Evolutionary conservation across 2,888 invertebrate genomes (phyloP).

Genomic region (Tromatobia lineatoria): DNA sequence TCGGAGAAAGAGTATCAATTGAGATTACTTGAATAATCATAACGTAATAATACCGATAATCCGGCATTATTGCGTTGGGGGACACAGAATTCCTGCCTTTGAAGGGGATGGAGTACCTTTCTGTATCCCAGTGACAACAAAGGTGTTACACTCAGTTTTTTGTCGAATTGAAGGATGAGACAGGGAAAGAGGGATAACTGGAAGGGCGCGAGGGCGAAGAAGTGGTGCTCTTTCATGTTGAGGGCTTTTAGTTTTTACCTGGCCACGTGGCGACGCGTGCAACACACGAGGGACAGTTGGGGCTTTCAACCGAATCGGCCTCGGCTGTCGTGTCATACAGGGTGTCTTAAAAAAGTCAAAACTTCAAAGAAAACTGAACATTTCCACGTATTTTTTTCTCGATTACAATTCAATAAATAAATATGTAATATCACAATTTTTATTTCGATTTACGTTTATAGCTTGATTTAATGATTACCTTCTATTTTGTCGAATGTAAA

Average conservation of each 20-base stretch:
- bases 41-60: slow-evolving; percentile 52
- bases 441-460: not conserved
- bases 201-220: slow-evolving; percentile 68
- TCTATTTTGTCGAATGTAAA: too few species aligned
- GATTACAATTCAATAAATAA: not conserved
- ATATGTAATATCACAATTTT: not conserved
- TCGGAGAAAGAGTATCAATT: not conserved
- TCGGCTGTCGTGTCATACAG: slow-evolving; percentile 72
- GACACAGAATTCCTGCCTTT: slow-evolving; percentile 30
- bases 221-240: slow-evolving; percentile 72
- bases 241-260: slow-evolving; percentile 76
- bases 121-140: slow-evolving; percentile 69
- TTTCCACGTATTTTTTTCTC: not conserved
- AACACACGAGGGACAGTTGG: slow-evolving; percentile 71
- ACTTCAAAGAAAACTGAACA: not conserved
- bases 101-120: not conserved
- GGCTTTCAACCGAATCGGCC: slow-evolving; percentile 70
- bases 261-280: slow-evolving; percentile 80
- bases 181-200: slow-evolving; percentile 41
- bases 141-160: slow-evolving; percentile 63
- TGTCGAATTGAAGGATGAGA: slow-evolving; percentile 46
- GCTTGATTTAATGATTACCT: not conserved
- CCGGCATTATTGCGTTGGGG: slow-evolving; percentile 63
- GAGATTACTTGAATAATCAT: slow-evolving; percentile 36
- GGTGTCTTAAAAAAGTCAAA: slow-evolving; percentile 47